phyloP scores from a whole-genome alignment of 2,888 invertebrate genomes.

The Pherbina coryleti region DNA sequence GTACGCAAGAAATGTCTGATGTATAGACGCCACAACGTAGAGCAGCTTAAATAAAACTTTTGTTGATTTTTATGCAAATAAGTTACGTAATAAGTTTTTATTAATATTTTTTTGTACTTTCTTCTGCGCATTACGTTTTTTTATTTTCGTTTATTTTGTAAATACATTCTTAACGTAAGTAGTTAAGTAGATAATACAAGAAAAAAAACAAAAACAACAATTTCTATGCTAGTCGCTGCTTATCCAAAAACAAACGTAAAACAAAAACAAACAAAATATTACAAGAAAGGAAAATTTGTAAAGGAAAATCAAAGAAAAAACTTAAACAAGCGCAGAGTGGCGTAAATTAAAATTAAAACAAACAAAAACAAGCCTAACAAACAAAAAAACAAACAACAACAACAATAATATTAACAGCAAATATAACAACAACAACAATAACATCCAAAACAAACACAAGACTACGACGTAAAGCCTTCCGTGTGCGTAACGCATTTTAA shows the following conservation, averaged over 20 bases:
- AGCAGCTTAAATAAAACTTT: neutral
- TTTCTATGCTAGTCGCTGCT: neutral
- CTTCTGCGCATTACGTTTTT: neutral
- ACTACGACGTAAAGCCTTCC: neutral
- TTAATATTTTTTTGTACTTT: neutral
- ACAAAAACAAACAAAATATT: neutral
- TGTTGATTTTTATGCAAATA: slow-evolving; percentile 13
- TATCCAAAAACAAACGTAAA: neutral
- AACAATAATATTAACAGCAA: neutral
- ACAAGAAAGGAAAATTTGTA: neutral
- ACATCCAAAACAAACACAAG: neutral
- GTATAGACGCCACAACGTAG: neutral
- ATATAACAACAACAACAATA: neutral
- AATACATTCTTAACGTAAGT: neutral
- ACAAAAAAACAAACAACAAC: neutral
- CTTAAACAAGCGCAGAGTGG: neutral
- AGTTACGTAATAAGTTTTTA: neutral
- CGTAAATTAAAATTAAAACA: neutral
- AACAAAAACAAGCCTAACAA: neutral
- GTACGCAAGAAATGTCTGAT: neutral
- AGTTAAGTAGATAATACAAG: neutral
- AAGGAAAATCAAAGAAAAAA: neutral
- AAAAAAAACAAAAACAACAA: neutral
- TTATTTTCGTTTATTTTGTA: neutral
- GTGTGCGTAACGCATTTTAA: slow-evolving; percentile 42